A percentile compares a stretch with the other conserved stretches of the same genome.
Evolutionary conservation across 2,888 invertebrate species (phyloP).

Genomic region (Serripes groenlandicus): DNA sequence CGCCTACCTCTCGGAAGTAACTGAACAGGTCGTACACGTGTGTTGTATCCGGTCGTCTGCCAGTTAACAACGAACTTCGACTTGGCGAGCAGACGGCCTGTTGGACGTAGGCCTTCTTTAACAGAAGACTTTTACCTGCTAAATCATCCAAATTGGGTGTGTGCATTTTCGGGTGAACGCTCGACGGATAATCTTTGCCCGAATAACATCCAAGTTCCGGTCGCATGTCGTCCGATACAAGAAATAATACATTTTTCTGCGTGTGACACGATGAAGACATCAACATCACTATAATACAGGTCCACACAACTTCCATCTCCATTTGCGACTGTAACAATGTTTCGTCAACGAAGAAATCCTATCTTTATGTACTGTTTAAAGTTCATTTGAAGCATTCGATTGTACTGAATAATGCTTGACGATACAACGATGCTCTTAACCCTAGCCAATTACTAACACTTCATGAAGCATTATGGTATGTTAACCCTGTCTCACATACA

Average conservation of each 20-base stretch:
- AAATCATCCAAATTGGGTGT: conserved; percentile 73
- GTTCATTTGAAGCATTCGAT: too few relatives aligned
- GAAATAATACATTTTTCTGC: conserved; percentile 54
- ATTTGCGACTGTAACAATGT: too few relatives aligned
- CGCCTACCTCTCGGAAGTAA: conserved; percentile 69
- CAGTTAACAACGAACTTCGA: conserved; percentile 67
- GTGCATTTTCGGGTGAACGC: conserved; percentile 67
- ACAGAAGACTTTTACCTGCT: conserved; percentile 66
- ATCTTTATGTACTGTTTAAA: too few relatives aligned
- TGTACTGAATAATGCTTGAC: too few relatives aligned
- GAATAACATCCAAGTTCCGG: conserved; percentile 67
- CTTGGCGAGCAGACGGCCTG: conserved; percentile 67
- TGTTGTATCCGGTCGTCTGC: conserved; percentile 72
- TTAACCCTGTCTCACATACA: too few relatives aligned
- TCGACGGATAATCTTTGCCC: conserved; percentile 67
- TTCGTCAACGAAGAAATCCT: too few relatives aligned
- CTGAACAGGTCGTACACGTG: conserved; percentile 59
- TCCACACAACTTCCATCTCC: too few relatives aligned
- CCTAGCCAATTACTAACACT: too few relatives aligned
- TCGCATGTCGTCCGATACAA: conserved; percentile 61
- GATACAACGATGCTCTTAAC: too few relatives aligned
- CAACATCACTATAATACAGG: background rate
- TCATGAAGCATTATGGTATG: too few relatives aligned
- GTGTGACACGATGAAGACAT: background rate
- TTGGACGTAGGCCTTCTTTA: conserved; percentile 70